Percentiles rank a stretch among this genome's conserved stretches.
These are phyloP conservation scores for Montipora efflorescens DNA, from an alignment of 64 coral and sea anemone species.

Conservation along the genomic window DNA sequence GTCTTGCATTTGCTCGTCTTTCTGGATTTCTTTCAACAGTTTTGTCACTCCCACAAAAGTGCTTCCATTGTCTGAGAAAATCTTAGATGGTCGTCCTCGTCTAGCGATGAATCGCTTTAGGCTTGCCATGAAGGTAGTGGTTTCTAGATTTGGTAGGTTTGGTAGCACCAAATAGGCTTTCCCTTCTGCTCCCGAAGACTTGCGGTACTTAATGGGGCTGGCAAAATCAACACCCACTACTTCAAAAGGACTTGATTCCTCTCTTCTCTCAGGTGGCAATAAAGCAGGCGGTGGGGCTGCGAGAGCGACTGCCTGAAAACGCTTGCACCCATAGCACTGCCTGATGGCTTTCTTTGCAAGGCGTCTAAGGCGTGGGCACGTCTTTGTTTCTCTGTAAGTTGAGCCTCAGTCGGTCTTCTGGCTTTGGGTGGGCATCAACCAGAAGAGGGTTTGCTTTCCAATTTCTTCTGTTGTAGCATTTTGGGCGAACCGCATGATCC, in stretches of 20 bases:
- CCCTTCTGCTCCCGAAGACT: not conserved
- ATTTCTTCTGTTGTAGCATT: constrained; percentile 68
- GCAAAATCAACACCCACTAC: too few relatives aligned
- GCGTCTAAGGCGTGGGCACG: constrained; percentile 1
- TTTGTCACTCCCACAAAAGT: not conserved
- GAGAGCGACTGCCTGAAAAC: too few relatives aligned
- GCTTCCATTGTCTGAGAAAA: not conserved
- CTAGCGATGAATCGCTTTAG: constrained; percentile 22
- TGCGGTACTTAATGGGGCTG: too few relatives aligned
- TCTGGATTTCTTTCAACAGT: constrained; percentile 1
- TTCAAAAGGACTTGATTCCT: too few relatives aligned
- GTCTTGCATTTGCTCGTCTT: not conserved
- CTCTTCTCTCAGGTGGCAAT: too few relatives aligned
- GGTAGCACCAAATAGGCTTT: constrained; percentile 43
- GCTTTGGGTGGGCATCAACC: constrained; percentile 36
- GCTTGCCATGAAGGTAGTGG: constrained; percentile 34
- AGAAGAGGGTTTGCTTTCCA: constrained; percentile 32
- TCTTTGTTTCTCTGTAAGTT: constrained; percentile 53
- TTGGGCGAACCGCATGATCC: constrained; percentile 17
- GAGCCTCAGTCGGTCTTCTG: constrained; percentile 33
- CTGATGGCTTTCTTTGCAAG: not conserved
- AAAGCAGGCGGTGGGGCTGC: too few relatives aligned
- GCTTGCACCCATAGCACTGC: too few relatives aligned
- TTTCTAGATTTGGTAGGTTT: constrained; percentile 25
- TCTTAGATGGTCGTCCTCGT: constrained; percentile 2